Percentiles rank a stretch among this genome's conserved stretches.
Evolutionary conservation across 2,888 invertebrate species (phyloP).

Genomic region (Sussaba pulchella): DNA sequence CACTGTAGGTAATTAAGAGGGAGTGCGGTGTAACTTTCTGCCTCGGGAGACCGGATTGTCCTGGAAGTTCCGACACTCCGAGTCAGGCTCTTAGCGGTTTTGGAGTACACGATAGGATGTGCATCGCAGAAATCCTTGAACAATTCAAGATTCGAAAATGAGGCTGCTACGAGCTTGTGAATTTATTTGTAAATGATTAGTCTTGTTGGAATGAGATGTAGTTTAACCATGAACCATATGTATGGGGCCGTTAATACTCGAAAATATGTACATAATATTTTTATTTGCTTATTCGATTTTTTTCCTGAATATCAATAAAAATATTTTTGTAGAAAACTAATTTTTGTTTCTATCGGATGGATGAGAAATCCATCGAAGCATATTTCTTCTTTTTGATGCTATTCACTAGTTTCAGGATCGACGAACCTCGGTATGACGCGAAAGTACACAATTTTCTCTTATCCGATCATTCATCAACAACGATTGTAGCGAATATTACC

Average conservation of each 20-base stretch:
- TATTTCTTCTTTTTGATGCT: neutral
- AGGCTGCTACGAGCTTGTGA: neutral
- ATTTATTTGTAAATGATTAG: neutral
- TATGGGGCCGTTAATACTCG: too few species aligned
- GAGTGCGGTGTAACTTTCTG: slow-evolving; percentile 1
- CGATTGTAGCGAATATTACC: slow-evolving; percentile 11
- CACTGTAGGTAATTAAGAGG: slow-evolving; percentile 17
- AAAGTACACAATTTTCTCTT: slow-evolving; percentile 1
- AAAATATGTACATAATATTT: too few species aligned
- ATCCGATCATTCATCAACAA: slow-evolving; percentile 24
- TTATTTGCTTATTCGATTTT: too few species aligned
- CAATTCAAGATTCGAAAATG: neutral
- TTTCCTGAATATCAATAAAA: too few species aligned
- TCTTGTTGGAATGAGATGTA: neutral
- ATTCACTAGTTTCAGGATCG: slow-evolving; percentile 32
- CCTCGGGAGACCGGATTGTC: neutral
- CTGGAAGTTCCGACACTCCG: neutral
- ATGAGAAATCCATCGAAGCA: too few species aligned
- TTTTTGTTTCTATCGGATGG: too few species aligned
- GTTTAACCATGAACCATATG: neutral
- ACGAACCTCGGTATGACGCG: slow-evolving; percentile 23
- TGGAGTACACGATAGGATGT: neutral
- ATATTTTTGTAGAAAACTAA: too few species aligned
- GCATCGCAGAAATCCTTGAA: slow-evolving; percentile 1
- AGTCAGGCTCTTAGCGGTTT: neutral